Base-by-base conservation (phyloP, 1,140 invertebrate genomes). In the Nasonia longicornis region DNA sequence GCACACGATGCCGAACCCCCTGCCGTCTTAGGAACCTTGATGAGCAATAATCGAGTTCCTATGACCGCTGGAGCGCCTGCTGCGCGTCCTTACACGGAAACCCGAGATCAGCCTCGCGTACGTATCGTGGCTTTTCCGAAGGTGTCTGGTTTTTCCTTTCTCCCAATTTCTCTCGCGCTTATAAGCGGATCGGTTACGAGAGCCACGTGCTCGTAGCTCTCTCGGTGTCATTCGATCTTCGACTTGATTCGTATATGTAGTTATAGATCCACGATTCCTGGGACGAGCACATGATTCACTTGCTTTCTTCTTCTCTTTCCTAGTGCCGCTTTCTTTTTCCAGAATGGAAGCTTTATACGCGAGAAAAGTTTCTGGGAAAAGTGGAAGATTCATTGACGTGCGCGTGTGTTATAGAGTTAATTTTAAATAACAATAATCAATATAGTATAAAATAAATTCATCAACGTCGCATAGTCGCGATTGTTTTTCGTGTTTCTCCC, bases 241-340 rank as follows among this genome's bases (percentile, higher is more conserved):
- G 20, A 11, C 66, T 71, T 63, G 45, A 81, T 81, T 63, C 76
- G 31, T 81, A 6, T 35, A 35, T 6, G 26, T 26, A 48, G 64
- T 72, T 72, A 76, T 29, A 26, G 26, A 22, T n/a, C 29, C 38
- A 0, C 26, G 45, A 58, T 80, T 80, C 72, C 42, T 12, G 8
- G 79, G 45, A 75, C 8, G 26, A 80, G 26, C 22, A 31, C 58
- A 67, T 64, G 67, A 66, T 69, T 58, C 38, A 66, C 63, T 64
- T 64, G 22, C 11, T 73, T 35, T 35, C 14, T n/a, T 66, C 58
- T 8, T 52, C n/a, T 31, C 70, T 16, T 71, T 38, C 69, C 12
- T 38, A 11, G 16, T 71, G 2, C 42, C 29, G 16, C 20, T 67
- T 75, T 67, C 3, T 31, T 35, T 75, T 75, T 76, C 42, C 8